phyloP scores from a whole-genome alignment of 2,888 invertebrate species.

The Drosophila siamana region DNA sequence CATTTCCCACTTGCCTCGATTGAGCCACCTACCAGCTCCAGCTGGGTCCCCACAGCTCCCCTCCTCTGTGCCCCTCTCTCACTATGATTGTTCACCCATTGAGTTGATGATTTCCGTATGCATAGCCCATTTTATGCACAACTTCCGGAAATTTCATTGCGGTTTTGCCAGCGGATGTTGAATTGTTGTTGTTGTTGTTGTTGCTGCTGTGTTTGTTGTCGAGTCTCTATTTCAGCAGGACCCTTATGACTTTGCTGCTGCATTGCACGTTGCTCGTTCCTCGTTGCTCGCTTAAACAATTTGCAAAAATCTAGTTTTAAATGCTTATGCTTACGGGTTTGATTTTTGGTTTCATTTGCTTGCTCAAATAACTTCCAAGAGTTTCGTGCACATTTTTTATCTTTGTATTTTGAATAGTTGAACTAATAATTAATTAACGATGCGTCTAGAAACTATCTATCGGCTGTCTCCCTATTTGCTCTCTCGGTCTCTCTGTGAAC shows the following conservation, averaged over 20 bases:
- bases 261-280: background rate
- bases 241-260: background rate
- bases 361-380: no score
- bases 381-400: no score
- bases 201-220: no score
- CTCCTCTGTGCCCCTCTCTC: constrained; percentile 24
- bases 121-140: constrained; percentile 83
- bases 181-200: constrained; percentile 46
- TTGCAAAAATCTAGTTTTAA: constrained; percentile 29
- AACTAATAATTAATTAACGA: constrained; percentile 11
- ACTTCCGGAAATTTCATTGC: constrained; percentile 83
- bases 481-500: constrained; percentile 15
- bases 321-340: constrained; percentile 31
- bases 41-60: no score
- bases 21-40: background rate
- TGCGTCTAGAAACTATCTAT: constrained; percentile 55
- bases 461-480: background rate
- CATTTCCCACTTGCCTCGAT: constrained; percentile 5
- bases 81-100: constrained; percentile 76
- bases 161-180: constrained; percentile 73
- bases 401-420: no score
- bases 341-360: constrained; percentile 23
- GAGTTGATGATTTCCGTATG: constrained; percentile 84
- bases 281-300: background rate
- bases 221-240: constrained; percentile 28